Base-by-base conservation (phyloP, 2,113 vertebrate genomes). In the Hymenochirus boettgeri region DNA sequence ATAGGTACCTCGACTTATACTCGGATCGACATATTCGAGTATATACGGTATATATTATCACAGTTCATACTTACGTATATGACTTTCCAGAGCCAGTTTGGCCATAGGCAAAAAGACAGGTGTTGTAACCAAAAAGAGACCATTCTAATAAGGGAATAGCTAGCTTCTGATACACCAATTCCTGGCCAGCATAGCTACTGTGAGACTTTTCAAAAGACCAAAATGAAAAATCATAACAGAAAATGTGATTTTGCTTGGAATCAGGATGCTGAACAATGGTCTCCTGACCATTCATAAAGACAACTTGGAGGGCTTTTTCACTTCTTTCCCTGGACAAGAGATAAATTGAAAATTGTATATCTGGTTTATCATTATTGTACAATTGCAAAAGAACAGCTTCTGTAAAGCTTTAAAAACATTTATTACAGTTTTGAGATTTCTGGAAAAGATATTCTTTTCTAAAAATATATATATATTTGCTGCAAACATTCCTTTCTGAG, bases 31-130 rank as follows among this genome's bases (percentile, higher is more conserved):
- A n/a, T n/a, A n/a, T n/a, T n/a, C n/a, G n/a, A n/a, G n/a, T n/a
- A n/a, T n/a, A n/a, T 31, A 31, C 29, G 10, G 5, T 42, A n/a
- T 13, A 42, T 8, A 42, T 42, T 1, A 22, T 22, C 8, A 7
- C 3, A 23, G 6, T 3, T 12, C 8, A 4, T 19, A 73, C 94
- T 86, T 76, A 98, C 95, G 96, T 99, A 70, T 99, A 99, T 0
- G 96, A 99, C 73, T 99, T 99, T 58, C 96, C 96, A 58, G 96
- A 96, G 33, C 96, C 96, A 1, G 96, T 99, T 78, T 99, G 96
- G 0, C 96, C 95, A 2, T 98, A 99, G 13, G 96, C 94, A 75
- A 99, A 99, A 27, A 99, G 83, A 61, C 96, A 98, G 31, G 92
- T 81, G 3, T 99, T 99, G 65, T 92, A 99, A 17, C 96, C 96